Base-by-base conservation (phyloP, 2,113 vertebrate species). In the Antennarius striatus region DNA sequence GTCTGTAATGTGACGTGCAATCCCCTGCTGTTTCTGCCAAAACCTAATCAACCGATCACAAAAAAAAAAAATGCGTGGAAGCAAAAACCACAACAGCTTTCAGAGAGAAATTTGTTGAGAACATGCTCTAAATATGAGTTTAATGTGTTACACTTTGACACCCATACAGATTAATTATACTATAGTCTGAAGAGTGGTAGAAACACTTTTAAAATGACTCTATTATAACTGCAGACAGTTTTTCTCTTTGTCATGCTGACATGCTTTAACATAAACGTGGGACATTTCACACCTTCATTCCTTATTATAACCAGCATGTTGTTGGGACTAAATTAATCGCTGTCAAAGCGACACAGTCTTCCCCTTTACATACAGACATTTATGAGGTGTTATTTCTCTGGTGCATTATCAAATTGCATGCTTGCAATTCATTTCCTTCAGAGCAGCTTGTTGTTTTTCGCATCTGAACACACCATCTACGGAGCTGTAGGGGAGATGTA, bases 401-500 rank as follows among this genome's bases (percentile, higher is more conserved):
- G 65, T 83, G 81, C 81, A 83, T 90, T 86, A 86, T 75, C 63
- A 89, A 87, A 90, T 84, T 85, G 82, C 80, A 67, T 72, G 84
- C 78, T 66, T 83, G 78, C 80, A 66, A 88, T 85, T 85, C 82
- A 84, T 89, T 88, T 85, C 79, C 82, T 84, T 55, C 62, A 56
- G 82, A 83, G 83, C 86, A 83, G 79, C 83, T 83, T 77, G 75
- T 83, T 64, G 74, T 88, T 81, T 83, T 83, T 82, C 86, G 83
- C 83, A 87, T 87, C 79, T 71, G 63, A 72, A 62, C 22, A 2
- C 28, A 81, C 77, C 56, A 83, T 74, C 67, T 78, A 59, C 71
- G 83, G 77, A 73, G 87, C 85, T 86, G 77, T 80, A 82, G 52
- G 68, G 75, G 85, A 90, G 85, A 90, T 85, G 77, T 90, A 91